Conservation (phyloP, 2,797 vertebrate species). For the Anabacerthia variegaticeps region DNA sequence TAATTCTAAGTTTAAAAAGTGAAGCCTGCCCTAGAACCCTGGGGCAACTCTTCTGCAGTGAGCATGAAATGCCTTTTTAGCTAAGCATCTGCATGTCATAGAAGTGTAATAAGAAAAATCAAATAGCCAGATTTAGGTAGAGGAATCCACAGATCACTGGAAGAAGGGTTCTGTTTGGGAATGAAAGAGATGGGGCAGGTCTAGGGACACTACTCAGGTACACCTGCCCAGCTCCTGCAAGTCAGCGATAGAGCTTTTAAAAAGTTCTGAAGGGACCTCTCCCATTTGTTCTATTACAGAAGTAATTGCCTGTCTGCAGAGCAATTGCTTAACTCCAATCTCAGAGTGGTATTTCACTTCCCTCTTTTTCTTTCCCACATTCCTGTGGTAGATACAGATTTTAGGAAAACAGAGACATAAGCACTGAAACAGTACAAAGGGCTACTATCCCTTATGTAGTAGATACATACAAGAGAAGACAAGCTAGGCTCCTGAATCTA, state of each 20-base stretch:
- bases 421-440: neutral
- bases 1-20: neutral
- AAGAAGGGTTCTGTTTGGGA: neutral
- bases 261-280: neutral
- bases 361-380: neutral
- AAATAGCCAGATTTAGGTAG: neutral
- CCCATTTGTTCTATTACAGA: neutral
- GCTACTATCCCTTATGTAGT: neutral
- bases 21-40: neutral
- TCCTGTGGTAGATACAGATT: neutral
- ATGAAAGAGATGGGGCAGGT: neutral
- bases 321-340: accelerated
- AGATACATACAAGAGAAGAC: neutral
- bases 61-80: neutral
- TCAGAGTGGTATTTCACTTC: neutral
- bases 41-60: neutral
- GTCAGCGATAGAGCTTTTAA: neutral
- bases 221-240: neutral
- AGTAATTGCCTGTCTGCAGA: neutral
- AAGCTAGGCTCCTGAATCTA: neutral
- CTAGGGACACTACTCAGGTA: neutral
- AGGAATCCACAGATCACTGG: neutral
- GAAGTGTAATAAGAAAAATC: neutral
- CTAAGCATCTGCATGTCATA: neutral
- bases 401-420: neutral